A percentile compares a stretch with the other conserved stretches of the same genome.
Conservation (phyloP, 2,113 vertebrate genomes). For the Sorex araneus region DNA sequence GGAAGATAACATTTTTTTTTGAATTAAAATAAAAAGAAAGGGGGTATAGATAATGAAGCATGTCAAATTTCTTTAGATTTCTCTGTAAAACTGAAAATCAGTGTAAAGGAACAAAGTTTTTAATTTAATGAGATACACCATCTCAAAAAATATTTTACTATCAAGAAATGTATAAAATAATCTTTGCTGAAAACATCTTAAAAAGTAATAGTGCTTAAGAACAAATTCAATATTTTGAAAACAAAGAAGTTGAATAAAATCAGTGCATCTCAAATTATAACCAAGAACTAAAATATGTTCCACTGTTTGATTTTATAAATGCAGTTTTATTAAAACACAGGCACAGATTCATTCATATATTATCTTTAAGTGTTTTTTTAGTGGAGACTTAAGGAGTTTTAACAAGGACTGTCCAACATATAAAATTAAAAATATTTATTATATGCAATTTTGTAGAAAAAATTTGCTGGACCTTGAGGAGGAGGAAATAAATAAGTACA, state of each 20-base stretch:
- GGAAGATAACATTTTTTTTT: neutral
- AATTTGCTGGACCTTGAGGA: neutral
- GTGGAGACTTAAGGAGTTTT: neutral
- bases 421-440: neutral
- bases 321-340: neutral
- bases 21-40: neutral
- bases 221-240: neutral
- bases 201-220: neutral
- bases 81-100: neutral
- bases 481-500: neutral
- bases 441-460: neutral
- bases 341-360: neutral
- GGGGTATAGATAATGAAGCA: neutral
- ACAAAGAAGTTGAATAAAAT: neutral
- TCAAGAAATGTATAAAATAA: neutral
- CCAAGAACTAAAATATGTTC: neutral
- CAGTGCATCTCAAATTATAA: neutral
- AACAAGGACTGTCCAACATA: neutral
- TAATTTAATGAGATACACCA: neutral
- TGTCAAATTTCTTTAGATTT: neutral
- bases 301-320: neutral
- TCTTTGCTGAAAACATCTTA: neutral
- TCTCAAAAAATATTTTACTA: neutral
- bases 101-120: neutral
- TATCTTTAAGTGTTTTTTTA: neutral